Evolutionary conservation across 23 tunicate species (phyloP).

Genomic region (Ascidia mentula): DNA sequence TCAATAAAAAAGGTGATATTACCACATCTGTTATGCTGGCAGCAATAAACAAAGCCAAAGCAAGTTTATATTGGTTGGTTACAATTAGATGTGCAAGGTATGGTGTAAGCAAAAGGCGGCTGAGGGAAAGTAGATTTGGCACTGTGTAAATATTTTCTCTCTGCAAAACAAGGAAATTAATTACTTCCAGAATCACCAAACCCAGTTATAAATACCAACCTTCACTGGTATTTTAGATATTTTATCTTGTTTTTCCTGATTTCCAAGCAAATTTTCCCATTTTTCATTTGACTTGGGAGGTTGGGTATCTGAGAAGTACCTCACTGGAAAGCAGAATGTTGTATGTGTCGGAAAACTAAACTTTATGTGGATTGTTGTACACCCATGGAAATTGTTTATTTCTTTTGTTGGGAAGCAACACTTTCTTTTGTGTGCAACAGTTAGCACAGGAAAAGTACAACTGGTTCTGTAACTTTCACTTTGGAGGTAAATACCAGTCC

Average conservation of each 20-base stretch:
- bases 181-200: neutral
- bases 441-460: too few relatives aligned
- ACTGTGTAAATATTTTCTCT: slow-evolving; percentile 79
- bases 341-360: neutral
- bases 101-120: slow-evolving; percentile 60
- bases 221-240: slow-evolving; percentile 61
- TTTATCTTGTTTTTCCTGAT: slow-evolving; percentile 50
- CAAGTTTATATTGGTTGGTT: slow-evolving; percentile 24
- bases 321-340: neutral
- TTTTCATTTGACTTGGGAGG: neutral
- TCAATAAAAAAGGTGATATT: neutral
- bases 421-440: too few relatives aligned
- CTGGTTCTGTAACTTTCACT: too few relatives aligned
- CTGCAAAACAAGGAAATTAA: slow-evolving; percentile 5
- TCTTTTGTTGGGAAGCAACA: too few relatives aligned
- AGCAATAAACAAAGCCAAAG: slow-evolving; percentile 33
- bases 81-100: slow-evolving; percentile 66
- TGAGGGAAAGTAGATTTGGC: slow-evolving; percentile 62
- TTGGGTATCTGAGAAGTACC: neutral
- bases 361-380: neutral
- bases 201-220: slow-evolving; percentile 16
- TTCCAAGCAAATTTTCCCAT: slow-evolving; percentile 76
- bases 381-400: too few relatives aligned
- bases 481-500: too few relatives aligned
- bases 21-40: slow-evolving; percentile 79